phyloP scores from a whole-genome alignment of 1,140 invertebrate genomes.

The Delia radicum region DNA sequence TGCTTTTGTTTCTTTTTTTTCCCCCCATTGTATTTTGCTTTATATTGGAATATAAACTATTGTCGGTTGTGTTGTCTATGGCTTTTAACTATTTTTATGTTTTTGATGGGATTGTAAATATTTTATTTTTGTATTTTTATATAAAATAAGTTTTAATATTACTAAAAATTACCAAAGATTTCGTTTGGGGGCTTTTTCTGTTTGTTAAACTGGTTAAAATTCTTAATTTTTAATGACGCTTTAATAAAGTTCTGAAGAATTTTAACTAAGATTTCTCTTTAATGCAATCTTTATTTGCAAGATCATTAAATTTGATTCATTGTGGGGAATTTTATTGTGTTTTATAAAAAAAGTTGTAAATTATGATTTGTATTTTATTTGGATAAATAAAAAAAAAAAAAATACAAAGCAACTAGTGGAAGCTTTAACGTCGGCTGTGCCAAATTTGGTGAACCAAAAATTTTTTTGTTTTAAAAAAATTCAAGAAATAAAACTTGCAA shows the following conservation, averaged over 20 bases:
- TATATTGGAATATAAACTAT: no score
- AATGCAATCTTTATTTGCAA: background rate
- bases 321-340: background rate
- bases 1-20: background rate
- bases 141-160: background rate
- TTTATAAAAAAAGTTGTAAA: background rate
- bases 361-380: background rate
- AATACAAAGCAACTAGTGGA: no score
- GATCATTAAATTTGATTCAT: background rate
- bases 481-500: no score
- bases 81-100: background rate
- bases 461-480: no score
- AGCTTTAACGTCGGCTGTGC: no score
- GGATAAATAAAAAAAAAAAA: no score
- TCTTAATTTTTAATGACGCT: background rate
- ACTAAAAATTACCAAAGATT: background rate
- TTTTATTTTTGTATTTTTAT: background rate
- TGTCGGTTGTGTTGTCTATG: background rate
- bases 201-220: no score
- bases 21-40: no score
- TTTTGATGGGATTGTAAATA: background rate
- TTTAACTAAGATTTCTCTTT: no score
- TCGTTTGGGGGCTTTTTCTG: background rate
- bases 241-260: background rate
- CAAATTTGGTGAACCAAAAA: no score